Evolutionary conservation across 2,797 vertebrate genomes (phyloP).

Genomic region (Pseudochirops cupreus): DNA sequence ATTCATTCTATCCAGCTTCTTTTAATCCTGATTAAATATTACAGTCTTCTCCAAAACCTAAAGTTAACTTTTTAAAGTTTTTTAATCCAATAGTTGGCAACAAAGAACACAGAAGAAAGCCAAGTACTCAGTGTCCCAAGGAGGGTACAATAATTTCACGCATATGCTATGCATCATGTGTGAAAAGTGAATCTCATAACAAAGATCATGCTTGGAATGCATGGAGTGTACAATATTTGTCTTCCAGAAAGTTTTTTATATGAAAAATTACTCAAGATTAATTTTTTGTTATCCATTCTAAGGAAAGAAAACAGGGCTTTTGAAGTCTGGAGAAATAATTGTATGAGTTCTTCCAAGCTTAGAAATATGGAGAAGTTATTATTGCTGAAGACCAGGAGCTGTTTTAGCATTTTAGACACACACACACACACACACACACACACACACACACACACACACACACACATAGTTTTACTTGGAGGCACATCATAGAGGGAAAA

Average conservation of each 20-base stretch:
- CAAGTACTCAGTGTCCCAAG: conserved; percentile 41
- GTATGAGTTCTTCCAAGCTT: not conserved
- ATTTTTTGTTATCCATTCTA: not conserved
- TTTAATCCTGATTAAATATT: conserved; percentile 55
- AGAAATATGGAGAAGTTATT: not conserved
- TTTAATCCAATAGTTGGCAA: conserved; percentile 56
- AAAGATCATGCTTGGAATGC: conserved; percentile 57
- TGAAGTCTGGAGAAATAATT: not conserved
- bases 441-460: too few species aligned
- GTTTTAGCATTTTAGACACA: not conserved
- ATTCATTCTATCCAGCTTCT: conserved; percentile 45
- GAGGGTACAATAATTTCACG: conserved; percentile 25
- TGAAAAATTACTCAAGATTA: conserved; percentile 18
- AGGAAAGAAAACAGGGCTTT: not conserved
- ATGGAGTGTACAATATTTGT: conserved; percentile 36
- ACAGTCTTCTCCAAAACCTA: conserved; percentile 58
- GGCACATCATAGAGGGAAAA: not conserved
- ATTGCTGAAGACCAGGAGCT: not conserved
- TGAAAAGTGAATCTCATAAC: conserved; percentile 54
- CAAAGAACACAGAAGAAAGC: conserved; percentile 46
- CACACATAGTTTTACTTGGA: not conserved
- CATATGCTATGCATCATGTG: conserved; percentile 49
- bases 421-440: too few species aligned
- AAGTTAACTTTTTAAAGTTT: conserved; percentile 53
- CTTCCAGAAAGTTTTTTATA: conserved; percentile 66